Evolutionary conservation across 2,888 invertebrate species (phyloP).

Genomic region (Napeogenes inachia): DNA sequence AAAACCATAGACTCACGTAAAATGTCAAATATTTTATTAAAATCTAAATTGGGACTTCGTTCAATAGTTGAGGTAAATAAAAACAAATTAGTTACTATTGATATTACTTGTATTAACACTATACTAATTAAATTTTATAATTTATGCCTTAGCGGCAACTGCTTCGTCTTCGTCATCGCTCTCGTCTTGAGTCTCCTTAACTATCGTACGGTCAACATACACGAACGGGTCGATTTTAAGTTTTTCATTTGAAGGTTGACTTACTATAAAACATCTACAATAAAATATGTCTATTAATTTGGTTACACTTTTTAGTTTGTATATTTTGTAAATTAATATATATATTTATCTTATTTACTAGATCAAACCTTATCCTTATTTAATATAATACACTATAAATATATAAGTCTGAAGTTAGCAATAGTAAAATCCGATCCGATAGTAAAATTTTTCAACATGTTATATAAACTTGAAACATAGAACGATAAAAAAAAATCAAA

Average conservation of each 20-base stretch:
- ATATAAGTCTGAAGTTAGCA: too few species aligned
- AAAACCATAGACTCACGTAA: too few species aligned
- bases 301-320: not conserved
- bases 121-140: conserved; percentile 14
- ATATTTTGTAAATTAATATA: too few species aligned
- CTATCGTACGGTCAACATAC: conserved; percentile 59
- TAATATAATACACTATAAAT: too few species aligned
- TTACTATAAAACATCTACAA: conserved; percentile 78
- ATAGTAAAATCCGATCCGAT: too few species aligned
- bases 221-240: conserved; percentile 82
- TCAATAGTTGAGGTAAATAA: not conserved
- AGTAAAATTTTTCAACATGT: too few species aligned
- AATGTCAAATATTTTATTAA: too few species aligned
- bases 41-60: too few species aligned
- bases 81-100: conserved; percentile 1
- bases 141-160: conserved; percentile 45
- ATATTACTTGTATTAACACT: conserved; percentile 19
- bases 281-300: not conserved
- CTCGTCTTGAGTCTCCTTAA: conserved; percentile 61
- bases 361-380: too few species aligned
- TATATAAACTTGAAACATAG: too few species aligned
- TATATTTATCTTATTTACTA: too few species aligned
- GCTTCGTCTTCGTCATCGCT: conserved; percentile 66
- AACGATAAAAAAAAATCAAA: too few species aligned
- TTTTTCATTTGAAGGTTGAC: conserved; percentile 81